Conservation (phyloP, 2,797 vertebrate species). For the Coccyzus lansbergi region DNA sequence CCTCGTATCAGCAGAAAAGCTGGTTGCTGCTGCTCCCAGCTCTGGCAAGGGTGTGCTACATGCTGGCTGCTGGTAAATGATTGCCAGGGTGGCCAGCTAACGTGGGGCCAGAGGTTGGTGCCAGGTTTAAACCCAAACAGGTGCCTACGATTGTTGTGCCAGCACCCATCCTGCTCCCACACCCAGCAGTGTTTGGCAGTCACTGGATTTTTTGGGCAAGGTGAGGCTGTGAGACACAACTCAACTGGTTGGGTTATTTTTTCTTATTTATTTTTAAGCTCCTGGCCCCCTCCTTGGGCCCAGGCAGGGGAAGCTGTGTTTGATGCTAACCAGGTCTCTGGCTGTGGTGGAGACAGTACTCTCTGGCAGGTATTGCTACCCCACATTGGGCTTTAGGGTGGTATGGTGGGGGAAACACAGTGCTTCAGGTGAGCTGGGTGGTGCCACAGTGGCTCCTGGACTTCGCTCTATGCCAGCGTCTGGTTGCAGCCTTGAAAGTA, state of each 20-base stretch:
- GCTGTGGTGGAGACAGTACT: rapidly evolving
- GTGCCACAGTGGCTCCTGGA: neutral
- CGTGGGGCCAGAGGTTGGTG: neutral
- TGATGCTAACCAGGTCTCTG: no score
- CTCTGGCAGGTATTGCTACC: rapidly evolving
- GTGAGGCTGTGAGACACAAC: neutral
- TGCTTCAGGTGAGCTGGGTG: neutral
- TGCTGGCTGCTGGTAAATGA: constrained; percentile 29
- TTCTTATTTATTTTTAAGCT: neutral
- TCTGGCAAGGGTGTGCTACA: rapidly evolving
- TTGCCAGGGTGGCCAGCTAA: rapidly evolving
- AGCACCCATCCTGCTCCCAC: neutral
- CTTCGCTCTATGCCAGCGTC: neutral
- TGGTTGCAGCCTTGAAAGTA: neutral
- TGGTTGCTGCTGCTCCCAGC: neutral
- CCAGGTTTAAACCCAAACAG: neutral
- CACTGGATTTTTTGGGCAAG: neutral
- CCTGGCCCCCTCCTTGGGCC: rapidly evolving
- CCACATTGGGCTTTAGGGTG: neutral
- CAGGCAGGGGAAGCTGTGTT: rapidly evolving
- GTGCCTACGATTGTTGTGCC: neutral
- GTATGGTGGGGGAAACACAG: rapidly evolving
- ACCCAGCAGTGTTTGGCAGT: rapidly evolving
- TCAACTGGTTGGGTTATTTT: rapidly evolving
- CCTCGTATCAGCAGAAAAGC: rapidly evolving